These are phyloP conservation scores for Clitarchus hookeri DNA, from an alignment of 2,888 invertebrate species.

Conservation along the genomic window DNA sequence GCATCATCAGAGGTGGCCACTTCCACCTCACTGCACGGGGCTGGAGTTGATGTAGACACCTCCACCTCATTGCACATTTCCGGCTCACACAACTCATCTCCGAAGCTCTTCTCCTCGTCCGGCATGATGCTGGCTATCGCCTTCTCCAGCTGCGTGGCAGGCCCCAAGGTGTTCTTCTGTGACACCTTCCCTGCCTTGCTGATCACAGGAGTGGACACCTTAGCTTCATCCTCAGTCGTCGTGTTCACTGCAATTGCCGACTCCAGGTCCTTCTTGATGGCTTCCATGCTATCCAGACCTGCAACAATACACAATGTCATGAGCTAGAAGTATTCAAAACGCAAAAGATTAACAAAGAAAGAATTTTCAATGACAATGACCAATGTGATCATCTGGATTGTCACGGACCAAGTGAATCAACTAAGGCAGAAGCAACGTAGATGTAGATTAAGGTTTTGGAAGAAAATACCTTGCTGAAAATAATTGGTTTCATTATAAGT, in stretches of 20 bases:
- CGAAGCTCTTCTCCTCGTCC: not conserved
- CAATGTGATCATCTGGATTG: no score
- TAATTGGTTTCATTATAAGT: no score
- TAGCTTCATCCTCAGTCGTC: constrained; percentile 62
- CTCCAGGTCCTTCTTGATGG: constrained; percentile 64
- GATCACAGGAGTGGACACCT: constrained; percentile 49
- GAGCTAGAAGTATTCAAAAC: not conserved
- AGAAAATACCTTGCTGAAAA: no score
- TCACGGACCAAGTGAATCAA: no score
- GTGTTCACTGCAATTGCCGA: constrained; percentile 66
- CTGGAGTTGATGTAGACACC: constrained; percentile 33
- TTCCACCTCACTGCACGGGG: constrained; percentile 35
- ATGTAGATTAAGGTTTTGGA: no score
- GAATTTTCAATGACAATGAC: not conserved
- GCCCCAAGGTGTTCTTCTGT: not conserved
- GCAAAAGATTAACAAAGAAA: constrained; percentile 15
- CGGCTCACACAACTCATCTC: not conserved
- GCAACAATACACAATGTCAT: constrained; percentile 42
- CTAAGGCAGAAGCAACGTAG: no score
- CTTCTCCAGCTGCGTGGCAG: not conserved
- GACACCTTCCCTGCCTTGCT: constrained; percentile 17
- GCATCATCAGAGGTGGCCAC: constrained; percentile 31
- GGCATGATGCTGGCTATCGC: not conserved
- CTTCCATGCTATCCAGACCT: constrained; percentile 57
- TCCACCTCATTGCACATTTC: constrained; percentile 35